Conservation (phyloP, 2,113 vertebrate species). For the Myiopsitta monachus region DNA sequence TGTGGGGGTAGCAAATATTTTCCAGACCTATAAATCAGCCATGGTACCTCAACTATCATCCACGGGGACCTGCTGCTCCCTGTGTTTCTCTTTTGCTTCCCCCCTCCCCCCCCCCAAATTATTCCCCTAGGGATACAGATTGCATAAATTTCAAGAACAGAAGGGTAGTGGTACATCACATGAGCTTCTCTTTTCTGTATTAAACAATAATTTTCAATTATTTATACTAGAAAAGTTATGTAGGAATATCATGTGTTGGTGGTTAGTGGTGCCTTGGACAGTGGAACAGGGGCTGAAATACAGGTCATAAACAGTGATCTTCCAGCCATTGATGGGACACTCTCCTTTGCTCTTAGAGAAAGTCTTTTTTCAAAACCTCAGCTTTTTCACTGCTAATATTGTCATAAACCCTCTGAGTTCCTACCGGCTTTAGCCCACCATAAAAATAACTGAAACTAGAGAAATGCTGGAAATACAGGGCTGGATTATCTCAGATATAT, state of each 20-base stretch:
- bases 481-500: background rate
- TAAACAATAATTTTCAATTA: background rate
- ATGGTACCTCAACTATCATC: background rate
- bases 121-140: background rate
- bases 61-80: background rate
- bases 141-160: background rate
- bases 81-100: background rate
- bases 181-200: background rate
- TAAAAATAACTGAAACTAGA: background rate
- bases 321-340: background rate
- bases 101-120: background rate
- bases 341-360: background rate
- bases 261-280: background rate
- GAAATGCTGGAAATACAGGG: background rate
- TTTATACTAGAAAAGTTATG: background rate
- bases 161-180: rapidly evolving
- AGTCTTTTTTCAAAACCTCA: background rate
- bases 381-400: background rate
- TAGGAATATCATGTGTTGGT: rapidly evolving
- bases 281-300: background rate
- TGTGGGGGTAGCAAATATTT: background rate
- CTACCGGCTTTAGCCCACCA: background rate
- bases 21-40: conserved; percentile 13
- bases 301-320: rapidly evolving
- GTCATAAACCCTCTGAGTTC: background rate